phyloP scores from a whole-genome alignment of 2,113 vertebrate genomes.

The Bubo bubo region DNA sequence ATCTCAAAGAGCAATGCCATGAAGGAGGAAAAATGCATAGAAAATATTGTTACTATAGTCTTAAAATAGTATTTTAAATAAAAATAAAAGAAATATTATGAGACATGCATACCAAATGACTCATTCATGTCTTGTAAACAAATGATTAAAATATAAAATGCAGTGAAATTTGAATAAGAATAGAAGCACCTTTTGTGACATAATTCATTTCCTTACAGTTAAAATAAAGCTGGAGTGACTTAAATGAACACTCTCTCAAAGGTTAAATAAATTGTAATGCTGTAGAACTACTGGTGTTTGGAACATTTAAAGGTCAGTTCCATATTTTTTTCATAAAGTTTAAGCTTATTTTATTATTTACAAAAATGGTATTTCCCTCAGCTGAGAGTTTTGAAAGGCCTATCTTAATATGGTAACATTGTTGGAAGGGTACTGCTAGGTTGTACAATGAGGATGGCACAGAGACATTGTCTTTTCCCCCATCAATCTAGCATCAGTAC shows the following conservation, averaged over 20 bases:
- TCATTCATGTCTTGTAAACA: not conserved
- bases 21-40: not conserved
- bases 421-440: not conserved
- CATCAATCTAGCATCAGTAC: not conserved
- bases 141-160: not conserved
- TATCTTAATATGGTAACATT: too few species aligned
- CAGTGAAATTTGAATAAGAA: not conserved
- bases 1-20: not conserved
- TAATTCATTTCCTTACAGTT: slow-evolving; percentile 30
- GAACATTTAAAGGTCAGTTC: slow-evolving; percentile 75
- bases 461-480: not conserved
- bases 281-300: slow-evolving; percentile 57
- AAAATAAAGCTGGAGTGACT: slow-evolving; percentile 63
- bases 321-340: not conserved
- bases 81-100: not conserved
- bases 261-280: slow-evolving; percentile 79
- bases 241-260: slow-evolving; percentile 71
- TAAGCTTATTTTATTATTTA: slow-evolving; percentile 33
- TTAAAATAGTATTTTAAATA: not conserved
- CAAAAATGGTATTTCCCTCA: not conserved
- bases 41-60: not conserved
- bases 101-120: not conserved
- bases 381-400: not conserved
- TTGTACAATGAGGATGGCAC: not conserved
- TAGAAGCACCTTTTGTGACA: not conserved